phyloP scores from a whole-genome alignment of 2,113 vertebrate genomes.

The Xyliphius kryptos region DNA sequence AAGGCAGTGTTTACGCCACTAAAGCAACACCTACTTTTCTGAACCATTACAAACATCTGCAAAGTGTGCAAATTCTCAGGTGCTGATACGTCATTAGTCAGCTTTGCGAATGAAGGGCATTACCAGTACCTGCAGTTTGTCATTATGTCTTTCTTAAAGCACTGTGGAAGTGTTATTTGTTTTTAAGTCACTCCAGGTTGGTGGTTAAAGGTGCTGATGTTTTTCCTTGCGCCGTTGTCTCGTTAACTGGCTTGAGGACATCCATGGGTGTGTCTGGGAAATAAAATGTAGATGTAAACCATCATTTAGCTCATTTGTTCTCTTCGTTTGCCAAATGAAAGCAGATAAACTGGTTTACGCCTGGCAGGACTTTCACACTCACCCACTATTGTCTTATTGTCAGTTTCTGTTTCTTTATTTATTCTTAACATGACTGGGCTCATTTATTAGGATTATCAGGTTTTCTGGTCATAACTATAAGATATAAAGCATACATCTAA shows the following conservation, averaged over 20 bases:
- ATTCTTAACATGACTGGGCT: not conserved
- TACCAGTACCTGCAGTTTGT: not conserved
- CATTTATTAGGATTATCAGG: not conserved
- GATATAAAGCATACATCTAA: too few species aligned
- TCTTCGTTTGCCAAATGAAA: conserved; percentile 18
- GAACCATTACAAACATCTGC: not conserved
- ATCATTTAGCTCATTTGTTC: conserved; percentile 35
- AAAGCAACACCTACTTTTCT: not conserved
- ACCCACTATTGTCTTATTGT: conserved; percentile 29
- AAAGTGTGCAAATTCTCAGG: not conserved
- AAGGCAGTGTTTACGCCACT: too few species aligned
- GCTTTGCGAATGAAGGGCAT: not conserved
- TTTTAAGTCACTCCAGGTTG: not conserved
- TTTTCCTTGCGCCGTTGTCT: not conserved
- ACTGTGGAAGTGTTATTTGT: not conserved
- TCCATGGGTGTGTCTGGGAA: conserved; percentile 16
- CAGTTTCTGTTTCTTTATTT: conserved; percentile 4
- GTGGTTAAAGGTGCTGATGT: not conserved
- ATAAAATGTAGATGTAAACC: conserved; percentile 36
- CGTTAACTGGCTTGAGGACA: not conserved
- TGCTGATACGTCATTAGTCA: conserved; percentile 8
- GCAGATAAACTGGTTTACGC: conserved; percentile 49
- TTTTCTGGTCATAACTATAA: not conserved
- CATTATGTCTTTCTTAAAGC: not conserved
- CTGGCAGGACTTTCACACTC: conserved; percentile 31